Base-by-base conservation (phyloP, 2,797 vertebrate genomes). In the Epinephelus coioides region DNA sequence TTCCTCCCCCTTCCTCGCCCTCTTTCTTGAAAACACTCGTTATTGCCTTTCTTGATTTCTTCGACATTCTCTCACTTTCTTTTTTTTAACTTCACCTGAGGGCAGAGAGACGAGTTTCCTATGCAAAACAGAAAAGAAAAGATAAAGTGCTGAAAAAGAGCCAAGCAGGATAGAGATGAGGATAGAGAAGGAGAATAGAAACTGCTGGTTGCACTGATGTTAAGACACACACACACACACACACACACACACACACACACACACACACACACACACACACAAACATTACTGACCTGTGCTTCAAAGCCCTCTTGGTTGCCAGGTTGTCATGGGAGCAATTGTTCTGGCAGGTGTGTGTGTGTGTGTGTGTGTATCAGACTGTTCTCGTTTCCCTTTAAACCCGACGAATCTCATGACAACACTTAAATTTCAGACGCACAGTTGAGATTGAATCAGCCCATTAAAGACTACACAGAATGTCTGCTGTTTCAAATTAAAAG, bases 251-350 rank as follows among this genome's bases (percentile, higher is more conserved):
- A 60, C 46, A 62, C 65, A 21, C 21, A 61, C 38, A 69, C 51
- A 44, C 51, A 69, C 47, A 46, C 55, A 68, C 49, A 69, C 40
- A 23, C 23, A 23, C 23, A 23, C 23, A 56, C 65, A 60, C 55
- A 68, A 43, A 64, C 62, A 50, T 50, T 46, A 61, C 68, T 59
- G 89, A 86, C 83, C 89, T 71, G 69, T 72, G 84, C 81, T 76
- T 83, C 85, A 86, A 85, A 82, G 76, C 80, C 61, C 88, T 75
- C 87, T 85, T 88, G 83, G 86, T 79, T 80, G 66, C 61, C 86
- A 77, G 85, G 91, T 93, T 88, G 89, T 93, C 91, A 93, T 94
- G 88, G 91, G 88, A 88, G 92, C 64, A 76, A 87, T 83, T 90
- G 86, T 89, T 86, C 73, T 68, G 81, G 65, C 73, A 74, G 46